A percentile compares a stretch with the other conserved stretches of the same genome.
phyloP scores from a whole-genome alignment of 2,797 vertebrate genomes.

The Hoplostethus atlanticus region DNA sequence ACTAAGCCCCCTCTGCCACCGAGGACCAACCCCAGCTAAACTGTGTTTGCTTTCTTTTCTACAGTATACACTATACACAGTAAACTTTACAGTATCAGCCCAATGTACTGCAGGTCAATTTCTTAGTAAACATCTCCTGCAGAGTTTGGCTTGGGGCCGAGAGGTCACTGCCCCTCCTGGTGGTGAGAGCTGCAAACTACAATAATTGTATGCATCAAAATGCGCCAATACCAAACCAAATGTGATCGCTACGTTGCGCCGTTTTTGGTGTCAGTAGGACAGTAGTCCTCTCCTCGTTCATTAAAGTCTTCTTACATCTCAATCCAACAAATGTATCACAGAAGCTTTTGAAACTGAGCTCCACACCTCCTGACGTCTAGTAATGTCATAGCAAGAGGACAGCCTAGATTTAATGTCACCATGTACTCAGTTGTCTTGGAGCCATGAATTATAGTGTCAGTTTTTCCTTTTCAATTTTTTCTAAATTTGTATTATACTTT shows the following conservation, averaged over 20 bases:
- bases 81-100: neutral
- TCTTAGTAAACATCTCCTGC: constrained; percentile 13
- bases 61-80: neutral
- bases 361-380: neutral
- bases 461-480: constrained; percentile 54
- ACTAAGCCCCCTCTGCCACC: too few relatives aligned
- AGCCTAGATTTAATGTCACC: constrained; percentile 43
- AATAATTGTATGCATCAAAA: constrained; percentile 23
- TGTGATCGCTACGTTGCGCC: constrained; percentile 35
- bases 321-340: constrained; percentile 71
- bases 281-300: constrained; percentile 43
- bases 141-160: constrained; percentile 21
- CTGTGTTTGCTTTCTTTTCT: neutral
- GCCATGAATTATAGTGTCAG: constrained; percentile 56
- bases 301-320: constrained; percentile 54
- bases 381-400: neutral
- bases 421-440: constrained; percentile 32
- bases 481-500: constrained; percentile 46
- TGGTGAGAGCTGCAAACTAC: constrained; percentile 63
- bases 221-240: constrained; percentile 31
- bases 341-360: constrained; percentile 71
- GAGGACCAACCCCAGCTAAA: too few relatives aligned
- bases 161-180: constrained; percentile 59
- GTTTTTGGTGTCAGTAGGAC: constrained; percentile 39
- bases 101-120: neutral